Evolutionary conservation across 2,113 vertebrate genomes (phyloP).

Genomic region (Okapia johnstoni): DNA sequence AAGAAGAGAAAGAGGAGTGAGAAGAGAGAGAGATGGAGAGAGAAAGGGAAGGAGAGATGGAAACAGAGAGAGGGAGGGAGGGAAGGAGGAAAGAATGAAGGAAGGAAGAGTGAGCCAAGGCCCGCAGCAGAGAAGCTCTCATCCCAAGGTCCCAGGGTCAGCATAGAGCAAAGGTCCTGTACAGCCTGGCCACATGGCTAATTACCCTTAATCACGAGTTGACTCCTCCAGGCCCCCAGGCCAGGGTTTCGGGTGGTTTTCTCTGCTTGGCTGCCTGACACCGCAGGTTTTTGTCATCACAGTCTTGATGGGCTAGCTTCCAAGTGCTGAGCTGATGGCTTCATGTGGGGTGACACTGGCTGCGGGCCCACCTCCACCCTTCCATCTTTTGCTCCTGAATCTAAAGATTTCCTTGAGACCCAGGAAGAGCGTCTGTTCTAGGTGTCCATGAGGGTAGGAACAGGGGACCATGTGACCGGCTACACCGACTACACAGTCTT

Average conservation of each 20-base stretch:
- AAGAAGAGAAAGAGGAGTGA: not conserved
- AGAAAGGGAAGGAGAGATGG: fast-evolving
- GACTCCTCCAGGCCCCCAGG: not conserved
- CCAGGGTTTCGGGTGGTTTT: not conserved
- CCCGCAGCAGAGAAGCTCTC: not conserved
- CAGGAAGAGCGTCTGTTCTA: not conserved
- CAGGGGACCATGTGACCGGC: not conserved
- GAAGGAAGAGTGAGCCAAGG: too few relatives aligned
- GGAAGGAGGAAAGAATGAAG: too few relatives aligned
- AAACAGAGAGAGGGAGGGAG: not conserved
- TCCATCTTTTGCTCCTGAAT: not conserved
- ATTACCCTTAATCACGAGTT: not conserved
- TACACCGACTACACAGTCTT: not conserved
- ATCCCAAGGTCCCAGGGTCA: not conserved
- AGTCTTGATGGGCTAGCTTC: not conserved
- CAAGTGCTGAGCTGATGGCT: not conserved
- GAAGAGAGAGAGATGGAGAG: not conserved
- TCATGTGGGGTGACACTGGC: not conserved
- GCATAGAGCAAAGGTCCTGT: not conserved
- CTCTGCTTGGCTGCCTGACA: slow-evolving; percentile 11
- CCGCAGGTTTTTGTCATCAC: not conserved
- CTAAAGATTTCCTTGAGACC: not conserved
- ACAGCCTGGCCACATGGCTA: not conserved
- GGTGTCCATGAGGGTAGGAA: too few relatives aligned
- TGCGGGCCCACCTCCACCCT: not conserved